Evolutionary conservation across 2,888 invertebrate species (phyloP).

Genomic region (Noctua janthe): DNA sequence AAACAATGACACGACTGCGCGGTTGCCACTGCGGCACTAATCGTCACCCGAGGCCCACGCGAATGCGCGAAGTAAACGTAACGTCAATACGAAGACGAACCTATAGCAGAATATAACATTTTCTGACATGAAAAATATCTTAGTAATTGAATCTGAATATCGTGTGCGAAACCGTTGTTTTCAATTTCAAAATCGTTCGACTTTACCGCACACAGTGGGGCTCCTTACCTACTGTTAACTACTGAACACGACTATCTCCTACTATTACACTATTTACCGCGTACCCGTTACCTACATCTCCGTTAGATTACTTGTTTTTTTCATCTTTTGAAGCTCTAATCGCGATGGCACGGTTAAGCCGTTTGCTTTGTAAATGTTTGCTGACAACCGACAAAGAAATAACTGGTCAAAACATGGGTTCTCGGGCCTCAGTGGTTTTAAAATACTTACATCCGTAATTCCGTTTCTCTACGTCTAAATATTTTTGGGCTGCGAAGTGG

Average conservation of each 20-base stretch:
- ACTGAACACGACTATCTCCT: background rate
- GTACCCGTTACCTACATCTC: conserved; percentile 28
- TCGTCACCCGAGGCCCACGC: background rate
- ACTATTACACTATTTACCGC: background rate
- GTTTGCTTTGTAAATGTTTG: conserved; percentile 16
- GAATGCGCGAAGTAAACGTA: background rate
- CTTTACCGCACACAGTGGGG: background rate
- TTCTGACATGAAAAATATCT: background rate
- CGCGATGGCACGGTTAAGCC: conserved; percentile 12
- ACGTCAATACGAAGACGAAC: background rate
- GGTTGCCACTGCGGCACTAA: too few relatives aligned
- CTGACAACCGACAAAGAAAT: background rate
- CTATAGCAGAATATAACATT: background rate
- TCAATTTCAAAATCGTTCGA: background rate
- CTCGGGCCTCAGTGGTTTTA: background rate
- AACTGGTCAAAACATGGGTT: background rate
- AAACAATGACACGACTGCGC: background rate
- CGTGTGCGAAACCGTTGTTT: background rate
- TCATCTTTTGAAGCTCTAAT: conserved; percentile 9
- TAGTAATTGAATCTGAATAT: background rate
- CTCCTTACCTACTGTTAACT: background rate
- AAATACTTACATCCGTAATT: background rate
- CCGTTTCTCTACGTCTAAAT: background rate
- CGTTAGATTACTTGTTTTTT: conserved; percentile 13
- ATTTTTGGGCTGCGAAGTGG: background rate